Evolutionary conservation across 1,140 invertebrate species (phyloP), one percentile per base, ranked within the genome.

Genomic region (Pseudomyrmex dendroicus): DNA sequence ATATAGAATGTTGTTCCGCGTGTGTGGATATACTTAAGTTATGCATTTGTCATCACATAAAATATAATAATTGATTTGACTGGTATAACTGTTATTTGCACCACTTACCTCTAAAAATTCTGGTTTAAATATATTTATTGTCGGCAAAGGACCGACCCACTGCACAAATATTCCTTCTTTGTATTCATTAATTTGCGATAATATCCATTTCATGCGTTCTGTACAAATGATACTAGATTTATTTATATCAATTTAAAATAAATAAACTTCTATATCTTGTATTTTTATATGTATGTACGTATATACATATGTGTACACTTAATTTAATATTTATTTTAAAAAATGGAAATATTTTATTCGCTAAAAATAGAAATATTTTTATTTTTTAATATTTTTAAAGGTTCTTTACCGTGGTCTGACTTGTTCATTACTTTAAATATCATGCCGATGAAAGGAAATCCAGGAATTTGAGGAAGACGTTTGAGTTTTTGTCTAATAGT

Each of bases 41-140:
- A 68, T 68, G 25, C 20, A 68, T 50, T 13, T 50, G 61, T 64
- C 25, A 48, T 48, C 8, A 3, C 8, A 63, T 12, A 63, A 17
- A 35, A 74, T 13, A 17, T 73, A 35, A 74, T 7, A 10, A 1
- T 10, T 48, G 1, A 48, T 63, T 7, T 73, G n/a, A 35, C 10
- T 17, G n/a, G 44, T 62, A 74, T 4, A 12, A 22, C 22, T 2
- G 46, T 13, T 46, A 1, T 64, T 56, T 54, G 54, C 13, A 22
- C 35, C 61, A 22, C 67, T 76, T 90, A 92, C 91, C 85, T 92
- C 86, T 48, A 92, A 77, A 61, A 90, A 87, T 35, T 85, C 73
- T 17, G 92, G 92, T 77, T 92, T 91, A 13, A 77, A 87, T 46
- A 92, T 44, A 61, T 91, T 87, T 17, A 92, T 77, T 0, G 61